Conservation (phyloP, 1,140 invertebrate genomes). For the Dreissena rostriformis region DNA sequence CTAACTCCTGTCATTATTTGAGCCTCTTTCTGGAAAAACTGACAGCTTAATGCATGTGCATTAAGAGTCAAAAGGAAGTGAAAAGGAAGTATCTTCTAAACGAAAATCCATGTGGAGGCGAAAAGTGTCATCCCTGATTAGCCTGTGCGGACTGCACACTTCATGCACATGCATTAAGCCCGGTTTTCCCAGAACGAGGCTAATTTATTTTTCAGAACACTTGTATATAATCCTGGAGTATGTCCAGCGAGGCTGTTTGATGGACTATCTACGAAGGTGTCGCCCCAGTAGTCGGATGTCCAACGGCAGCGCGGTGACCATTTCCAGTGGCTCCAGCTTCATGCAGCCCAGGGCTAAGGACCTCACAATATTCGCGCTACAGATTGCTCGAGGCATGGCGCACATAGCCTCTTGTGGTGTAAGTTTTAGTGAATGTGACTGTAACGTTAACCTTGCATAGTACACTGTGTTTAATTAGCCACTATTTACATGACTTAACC, state of each 20-base stretch:
- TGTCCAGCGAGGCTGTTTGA: conserved; percentile 67
- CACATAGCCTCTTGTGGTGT: conserved; percentile 65
- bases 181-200: too few relatives aligned
- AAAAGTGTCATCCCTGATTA: too few relatives aligned
- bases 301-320: background rate
- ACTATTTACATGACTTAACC: too few relatives aligned
- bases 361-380: conserved; percentile 66
- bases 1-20: too few relatives aligned
- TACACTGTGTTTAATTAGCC: too few relatives aligned
- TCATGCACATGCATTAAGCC: too few relatives aligned
- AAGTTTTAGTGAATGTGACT: conserved; percentile 7
- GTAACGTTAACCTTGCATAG: background rate
- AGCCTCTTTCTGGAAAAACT: too few relatives aligned
- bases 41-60: too few relatives aligned
- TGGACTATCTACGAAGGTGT: conserved; percentile 63
- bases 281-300: conserved; percentile 42
- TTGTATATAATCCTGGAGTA: conserved; percentile 73
- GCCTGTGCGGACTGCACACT: too few relatives aligned
- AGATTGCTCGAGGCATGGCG: conserved; percentile 68
- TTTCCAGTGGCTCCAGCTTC: conserved; percentile 3
- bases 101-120: too few relatives aligned
- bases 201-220: conserved; percentile 63
- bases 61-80: too few relatives aligned
- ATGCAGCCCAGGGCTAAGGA: conserved; percentile 60
- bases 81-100: too few relatives aligned